Conservation (phyloP, 2,113 vertebrate genomes). For the Dunckerocampus dactyliophorus region DNA sequence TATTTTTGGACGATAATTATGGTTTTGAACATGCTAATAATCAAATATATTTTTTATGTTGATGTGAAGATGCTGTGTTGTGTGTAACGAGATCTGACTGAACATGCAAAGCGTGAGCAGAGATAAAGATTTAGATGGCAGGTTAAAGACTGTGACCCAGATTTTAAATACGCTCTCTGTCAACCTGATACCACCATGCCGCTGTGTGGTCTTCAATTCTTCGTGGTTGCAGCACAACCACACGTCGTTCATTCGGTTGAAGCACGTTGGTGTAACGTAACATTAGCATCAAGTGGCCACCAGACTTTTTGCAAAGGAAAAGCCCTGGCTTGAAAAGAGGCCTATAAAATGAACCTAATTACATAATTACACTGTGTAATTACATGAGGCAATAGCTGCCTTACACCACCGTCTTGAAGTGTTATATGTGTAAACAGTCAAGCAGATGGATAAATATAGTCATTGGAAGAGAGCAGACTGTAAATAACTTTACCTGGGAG, state of each 20-base stretch:
- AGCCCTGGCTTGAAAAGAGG: background rate
- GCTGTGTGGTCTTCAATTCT: conserved; percentile 56
- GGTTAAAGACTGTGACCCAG: conserved; percentile 47
- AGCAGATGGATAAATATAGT: conserved; percentile 6
- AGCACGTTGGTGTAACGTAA: conserved; percentile 31
- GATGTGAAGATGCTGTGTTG: background rate
- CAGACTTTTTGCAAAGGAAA: background rate
- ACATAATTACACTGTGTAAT: conserved; percentile 3
- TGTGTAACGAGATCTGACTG: too few relatives aligned
- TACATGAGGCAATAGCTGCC: conserved; percentile 8
- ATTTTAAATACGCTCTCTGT: conserved; percentile 59
- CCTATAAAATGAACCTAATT: conserved; percentile 4
- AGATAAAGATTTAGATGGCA: conserved; percentile 15
- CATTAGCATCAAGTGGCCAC: conserved; percentile 14
- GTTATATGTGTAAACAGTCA: conserved; percentile 3
- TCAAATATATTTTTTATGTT: background rate
- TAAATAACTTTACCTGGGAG: conserved; percentile 26
- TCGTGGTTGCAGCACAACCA: conserved; percentile 27
- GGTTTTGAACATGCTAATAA: too few relatives aligned
- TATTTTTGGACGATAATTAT: too few relatives aligned
- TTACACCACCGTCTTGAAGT: conserved; percentile 1
- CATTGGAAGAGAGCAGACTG: conserved; percentile 35
- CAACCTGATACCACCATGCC: conserved; percentile 52
- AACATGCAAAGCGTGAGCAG: background rate
- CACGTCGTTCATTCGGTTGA: conserved; percentile 23